Evolutionary conservation across 2,113 vertebrate species (phyloP), one percentile per base, ranked within the genome.

Genomic region (Aptenodytes patagonicus): DNA sequence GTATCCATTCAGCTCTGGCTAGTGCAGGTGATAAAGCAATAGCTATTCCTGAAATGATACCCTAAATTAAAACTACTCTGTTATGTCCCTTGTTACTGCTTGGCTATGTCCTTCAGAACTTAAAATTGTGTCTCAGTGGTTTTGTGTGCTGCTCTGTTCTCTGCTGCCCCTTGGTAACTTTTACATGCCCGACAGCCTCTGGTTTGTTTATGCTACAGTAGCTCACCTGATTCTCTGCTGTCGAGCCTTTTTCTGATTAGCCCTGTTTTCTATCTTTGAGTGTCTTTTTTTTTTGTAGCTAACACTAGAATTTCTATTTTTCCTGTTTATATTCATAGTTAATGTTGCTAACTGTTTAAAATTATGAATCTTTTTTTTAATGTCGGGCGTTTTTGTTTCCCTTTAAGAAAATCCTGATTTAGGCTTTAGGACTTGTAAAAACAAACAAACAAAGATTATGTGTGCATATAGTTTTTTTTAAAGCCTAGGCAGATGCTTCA

Each of bases 171-270:
- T 28, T 17, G 31, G 21, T 24, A 52, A 14, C 44, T 26, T 10
- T 14, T 24, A 15, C 20, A 7, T 32, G 26, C 7, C 0, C 0
- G 46, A 24, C 2, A 28, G 29, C 18, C 20, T 60, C 14, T 0
- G 1, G 3, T 38, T 70, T 81, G 58, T 51, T 93, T 32, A 24
- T 68, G n/a, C 34, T 18, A 0, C 16, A 21, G 16, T 25, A 47
- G 18, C 21, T 84, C 26, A 20, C 22, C 8, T 61, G 13, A 22
- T 64, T 12, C 36, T 3, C 25, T 40, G 31, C 42, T 87, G 11
- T 25, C 29, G 12, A 44, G 16, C 20, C 2, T 46, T 7, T 61
- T 19, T 32, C 10, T 40, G 46, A 5, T 17, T 46, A 54, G 10
- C 13, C 3, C 5, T 4, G 0, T 49, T 61, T 29, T 21, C 4